phyloP scores from a whole-genome alignment of 2,113 vertebrate species.

The Blennius ocellaris region DNA sequence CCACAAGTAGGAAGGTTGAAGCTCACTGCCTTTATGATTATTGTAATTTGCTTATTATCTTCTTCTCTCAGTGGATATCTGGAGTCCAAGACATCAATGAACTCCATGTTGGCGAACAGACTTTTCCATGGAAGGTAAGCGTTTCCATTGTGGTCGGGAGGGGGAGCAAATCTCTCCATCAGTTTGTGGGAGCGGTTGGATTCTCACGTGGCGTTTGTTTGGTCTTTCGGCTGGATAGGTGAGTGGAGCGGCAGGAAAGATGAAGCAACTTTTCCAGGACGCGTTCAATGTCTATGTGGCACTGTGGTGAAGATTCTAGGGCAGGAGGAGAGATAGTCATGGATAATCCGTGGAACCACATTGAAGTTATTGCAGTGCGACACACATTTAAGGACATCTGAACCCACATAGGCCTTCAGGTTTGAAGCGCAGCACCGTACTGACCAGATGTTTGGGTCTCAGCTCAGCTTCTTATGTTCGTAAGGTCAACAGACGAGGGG shows the following conservation, averaged over 20 bases:
- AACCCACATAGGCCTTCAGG: conserved; percentile 36
- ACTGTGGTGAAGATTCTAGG: conserved; percentile 26
- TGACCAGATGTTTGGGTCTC: conserved; percentile 38
- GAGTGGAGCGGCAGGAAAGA: conserved; percentile 65
- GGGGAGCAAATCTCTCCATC: conserved; percentile 66
- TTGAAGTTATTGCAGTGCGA: conserved; percentile 51
- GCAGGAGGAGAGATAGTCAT: conserved; percentile 37
- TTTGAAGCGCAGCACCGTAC: conserved; percentile 46
- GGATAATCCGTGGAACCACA: conserved; percentile 33
- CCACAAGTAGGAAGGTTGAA: conserved; percentile 45
- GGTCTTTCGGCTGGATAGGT: conserved; percentile 72
- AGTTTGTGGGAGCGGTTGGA: conserved; percentile 67
- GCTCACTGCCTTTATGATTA: conserved; percentile 53
- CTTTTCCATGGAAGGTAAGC: conserved; percentile 95
- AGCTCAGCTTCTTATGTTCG: conserved; percentile 33
- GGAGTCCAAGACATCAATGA: conserved; percentile 96
- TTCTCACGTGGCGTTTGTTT: conserved; percentile 71
- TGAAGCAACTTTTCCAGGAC: conserved; percentile 64
- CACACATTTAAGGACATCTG: conserved; percentile 44
- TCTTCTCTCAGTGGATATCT: conserved; percentile 86
- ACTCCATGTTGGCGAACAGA: conserved; percentile 92
- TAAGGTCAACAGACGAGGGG: conserved; percentile 51
- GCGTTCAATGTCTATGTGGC: conserved; percentile 55
- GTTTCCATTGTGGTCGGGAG: conserved; percentile 76
- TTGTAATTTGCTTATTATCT: conserved; percentile 69